Evolutionary conservation across 64 coral and sea anemone species (phyloP).

Genomic region (Pachyseris speciosa): DNA sequence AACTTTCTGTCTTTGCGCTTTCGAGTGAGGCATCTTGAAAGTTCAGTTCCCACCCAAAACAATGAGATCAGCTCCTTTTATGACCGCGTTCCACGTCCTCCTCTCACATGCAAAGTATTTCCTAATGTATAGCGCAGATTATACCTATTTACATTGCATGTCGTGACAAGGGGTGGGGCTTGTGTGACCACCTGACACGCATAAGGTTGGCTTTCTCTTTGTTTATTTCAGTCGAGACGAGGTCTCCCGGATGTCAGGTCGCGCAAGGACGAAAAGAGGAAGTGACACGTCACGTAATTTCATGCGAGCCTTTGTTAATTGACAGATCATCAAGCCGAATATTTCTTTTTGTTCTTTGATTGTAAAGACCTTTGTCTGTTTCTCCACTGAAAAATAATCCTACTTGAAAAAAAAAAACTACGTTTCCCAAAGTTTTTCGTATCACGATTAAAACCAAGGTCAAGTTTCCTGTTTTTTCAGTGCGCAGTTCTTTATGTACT

Average conservation of each 20-base stretch:
- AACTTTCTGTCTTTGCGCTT: conserved; percentile 81
- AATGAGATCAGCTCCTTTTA: conserved; percentile 67
- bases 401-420: neutral
- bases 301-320: conserved; percentile 5
- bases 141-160: conserved; percentile 79
- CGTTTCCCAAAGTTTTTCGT: no score
- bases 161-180: conserved; percentile 69
- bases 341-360: neutral
- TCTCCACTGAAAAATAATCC: neutral
- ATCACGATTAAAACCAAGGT: no score
- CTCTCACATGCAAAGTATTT: conserved; percentile 46
- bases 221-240: conserved; percentile 21
- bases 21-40: conserved; percentile 91
- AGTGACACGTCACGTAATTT: conserved; percentile 47
- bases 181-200: conserved; percentile 75
- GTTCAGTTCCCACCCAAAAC: conserved; percentile 24
- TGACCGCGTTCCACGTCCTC: conserved; percentile 48
- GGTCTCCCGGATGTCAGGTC: conserved; percentile 16
- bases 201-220: conserved; percentile 43
- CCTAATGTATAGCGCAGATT: conserved; percentile 48
- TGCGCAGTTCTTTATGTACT: no score
- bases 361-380: conserved; percentile 6
- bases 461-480: no score
- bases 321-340: neutral
- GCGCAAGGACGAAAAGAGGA: neutral